A percentile compares a stretch with the other conserved stretches of the same genome.
phyloP scores from a whole-genome alignment of 2,113 vertebrate species.

The Cyanocitta stelleri region DNA sequence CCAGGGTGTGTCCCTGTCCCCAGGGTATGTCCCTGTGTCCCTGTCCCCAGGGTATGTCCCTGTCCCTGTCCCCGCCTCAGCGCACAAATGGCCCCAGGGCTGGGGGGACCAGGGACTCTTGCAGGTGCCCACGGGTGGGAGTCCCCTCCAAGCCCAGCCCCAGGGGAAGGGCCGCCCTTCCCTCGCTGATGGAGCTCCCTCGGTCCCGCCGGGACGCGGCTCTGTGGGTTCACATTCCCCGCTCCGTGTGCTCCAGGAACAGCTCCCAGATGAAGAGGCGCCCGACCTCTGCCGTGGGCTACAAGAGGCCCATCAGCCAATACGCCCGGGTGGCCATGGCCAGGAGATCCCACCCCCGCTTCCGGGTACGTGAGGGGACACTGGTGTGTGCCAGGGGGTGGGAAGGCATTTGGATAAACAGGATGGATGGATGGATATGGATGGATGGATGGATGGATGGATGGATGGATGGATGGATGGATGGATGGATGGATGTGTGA shows the following conservation, averaged over 20 bases:
- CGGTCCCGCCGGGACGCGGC: fast-evolving
- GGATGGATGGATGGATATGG: not conserved
- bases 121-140: not conserved
- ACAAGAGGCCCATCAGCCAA: conserved; percentile 94
- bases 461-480: not conserved
- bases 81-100: fast-evolving
- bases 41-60: not conserved
- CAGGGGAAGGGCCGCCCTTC: not conserved
- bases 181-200: fast-evolving
- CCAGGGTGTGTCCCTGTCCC: too few species aligned
- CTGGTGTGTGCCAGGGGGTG: fast-evolving
- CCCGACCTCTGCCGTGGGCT: conserved; percentile 87
- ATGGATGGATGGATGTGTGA: too few species aligned
- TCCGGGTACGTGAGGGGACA: conserved; percentile 74
- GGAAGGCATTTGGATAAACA: fast-evolving
- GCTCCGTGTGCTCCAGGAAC: conserved; percentile 1
- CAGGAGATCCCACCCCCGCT: conserved; percentile 84
- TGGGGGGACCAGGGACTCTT: fast-evolving
- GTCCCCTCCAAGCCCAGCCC: not conserved
- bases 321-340: conserved; percentile 91
- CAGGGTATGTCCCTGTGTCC: not conserved
- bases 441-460: too few species aligned
- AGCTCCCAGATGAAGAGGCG: conserved; percentile 82
- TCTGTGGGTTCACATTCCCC: not conserved
- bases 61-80: not conserved